Evolutionary conservation across 1,140 invertebrate species (phyloP).

Genomic region (Aphelinus certus): DNA sequence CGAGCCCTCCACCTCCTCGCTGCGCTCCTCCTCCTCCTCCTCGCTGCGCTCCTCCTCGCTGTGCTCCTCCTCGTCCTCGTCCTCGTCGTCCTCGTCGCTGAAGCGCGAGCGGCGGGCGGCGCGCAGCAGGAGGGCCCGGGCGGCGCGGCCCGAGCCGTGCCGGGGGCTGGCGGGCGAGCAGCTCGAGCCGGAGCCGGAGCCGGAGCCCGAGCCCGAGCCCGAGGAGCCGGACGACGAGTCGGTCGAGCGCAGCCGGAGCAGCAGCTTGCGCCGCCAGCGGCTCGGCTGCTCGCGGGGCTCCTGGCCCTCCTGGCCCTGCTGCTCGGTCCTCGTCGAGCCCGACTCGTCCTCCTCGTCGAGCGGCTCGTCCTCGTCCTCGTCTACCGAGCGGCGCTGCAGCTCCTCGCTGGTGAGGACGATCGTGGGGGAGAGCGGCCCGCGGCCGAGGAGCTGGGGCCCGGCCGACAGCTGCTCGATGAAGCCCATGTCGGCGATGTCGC

Average conservation of each 20-base stretch:
- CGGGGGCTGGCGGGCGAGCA: constrained; percentile 51
- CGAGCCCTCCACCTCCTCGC: constrained; percentile 58
- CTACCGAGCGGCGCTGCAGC: neutral
- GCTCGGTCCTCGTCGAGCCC: neutral
- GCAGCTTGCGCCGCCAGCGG: constrained; percentile 52
- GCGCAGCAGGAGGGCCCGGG: neutral
- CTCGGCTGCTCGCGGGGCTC: constrained; percentile 45
- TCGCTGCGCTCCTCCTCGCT: constrained; percentile 45
- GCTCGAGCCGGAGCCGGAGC: constrained; percentile 47
- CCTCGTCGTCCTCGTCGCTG: constrained; percentile 13
- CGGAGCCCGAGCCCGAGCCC: constrained; percentile 46
- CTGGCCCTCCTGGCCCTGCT: constrained; percentile 16
- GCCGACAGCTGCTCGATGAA: constrained; percentile 60
- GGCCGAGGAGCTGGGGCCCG: constrained; percentile 57
- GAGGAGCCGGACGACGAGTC: constrained; percentile 46
- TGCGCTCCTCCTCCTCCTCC: constrained; percentile 49
- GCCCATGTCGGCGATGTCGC: constrained; percentile 53
- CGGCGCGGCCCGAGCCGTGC: constrained; percentile 37
- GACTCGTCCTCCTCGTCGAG: neutral
- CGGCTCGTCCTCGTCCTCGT: constrained; percentile 1
- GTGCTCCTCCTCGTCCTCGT: constrained; percentile 49
- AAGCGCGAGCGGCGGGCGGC: neutral
- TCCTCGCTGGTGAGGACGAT: constrained; percentile 43
- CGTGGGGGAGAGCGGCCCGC: constrained; percentile 51
- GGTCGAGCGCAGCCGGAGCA: constrained; percentile 53